These are phyloP conservation scores for Capitella teleta DNA, from an alignment of 1,140 invertebrate genomes.

Conservation along the genomic window DNA sequence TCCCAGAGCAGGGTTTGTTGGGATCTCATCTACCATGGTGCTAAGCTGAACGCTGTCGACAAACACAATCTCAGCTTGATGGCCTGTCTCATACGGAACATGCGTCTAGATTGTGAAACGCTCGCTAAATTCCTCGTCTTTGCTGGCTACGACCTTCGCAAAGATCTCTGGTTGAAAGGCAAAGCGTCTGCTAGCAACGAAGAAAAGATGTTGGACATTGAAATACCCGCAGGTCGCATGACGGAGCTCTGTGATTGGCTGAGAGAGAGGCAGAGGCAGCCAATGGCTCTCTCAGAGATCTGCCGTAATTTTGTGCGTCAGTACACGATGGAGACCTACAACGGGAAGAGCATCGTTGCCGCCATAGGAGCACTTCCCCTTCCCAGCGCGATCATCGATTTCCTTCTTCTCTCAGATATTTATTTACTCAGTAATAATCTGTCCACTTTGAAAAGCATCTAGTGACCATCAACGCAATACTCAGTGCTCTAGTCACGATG, in stretches of 20 bases:
- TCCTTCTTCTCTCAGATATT: too few species aligned
- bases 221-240: conserved; percentile 8
- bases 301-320: conserved; percentile 6
- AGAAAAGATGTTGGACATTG: neutral
- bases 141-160: conserved; percentile 11
- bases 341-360: conserved; percentile 6
- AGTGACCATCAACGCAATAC: too few species aligned
- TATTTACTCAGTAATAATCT: too few species aligned
- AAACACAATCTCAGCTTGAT: conserved; percentile 5
- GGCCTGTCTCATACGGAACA: conserved; percentile 3
- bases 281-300: conserved; percentile 2
- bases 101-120: conserved; percentile 10
- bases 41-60: conserved; percentile 5
- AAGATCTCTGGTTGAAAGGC: conserved; percentile 6
- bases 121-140: conserved; percentile 7
- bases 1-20: conserved; percentile 4
- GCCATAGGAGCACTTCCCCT: conserved; percentile 6
- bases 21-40: conserved; percentile 10
- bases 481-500: too few species aligned
- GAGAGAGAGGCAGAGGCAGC: conserved; percentile 2
- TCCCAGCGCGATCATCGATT: conserved; percentile 6
- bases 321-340: neutral
- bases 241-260: conserved; percentile 8
- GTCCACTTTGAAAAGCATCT: too few species aligned
- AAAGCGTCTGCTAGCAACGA: neutral